Base-by-base conservation (phyloP, 2,797 vertebrate genomes). In the Chromis chromis region DNA sequence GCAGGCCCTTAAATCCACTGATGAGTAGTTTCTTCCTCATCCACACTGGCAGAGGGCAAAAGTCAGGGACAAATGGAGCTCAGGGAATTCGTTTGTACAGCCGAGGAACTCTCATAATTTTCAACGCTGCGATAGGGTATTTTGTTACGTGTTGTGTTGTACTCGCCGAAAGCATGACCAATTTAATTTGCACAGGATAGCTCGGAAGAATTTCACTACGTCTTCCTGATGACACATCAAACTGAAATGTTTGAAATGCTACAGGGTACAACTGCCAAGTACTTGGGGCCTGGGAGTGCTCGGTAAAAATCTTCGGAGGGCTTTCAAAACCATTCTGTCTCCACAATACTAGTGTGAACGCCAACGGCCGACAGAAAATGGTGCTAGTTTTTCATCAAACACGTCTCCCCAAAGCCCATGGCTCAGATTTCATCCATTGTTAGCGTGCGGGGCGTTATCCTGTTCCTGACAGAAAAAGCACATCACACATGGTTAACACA, bases 221-320 rank as follows among this genome's bases (percentile, higher is more conserved):
- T 91, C 85, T 85, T 88, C 85, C 77, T 78, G 82, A 83, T 94
- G 93, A 94, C 90, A 89, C 92, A 92, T 87, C 75, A 80, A 86
- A 78, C 59, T 87, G 52, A 91, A 87, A 90, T 91, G 91, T 70
- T 64, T 89, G 83, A 91, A 93, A 93, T 92, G 89, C 82, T 63
- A 65, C 4, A 21, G 44, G 33, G 70, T 70, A 81, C 85, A 54
- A 56, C 65, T 82, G 83, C 86, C 88, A 92, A 91, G 63, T 54
- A 60, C 54, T 74, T 6, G 48, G 59, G 64, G n/a, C 33, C 59
- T 55, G 24, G 4, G 46, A 58, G 74, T 57, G 53, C 64, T 77
- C 4, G 0, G 55, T 57, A 73, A 72, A 83, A 79, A 85, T 77
- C 65, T 66, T 68, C 28, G 39, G 31, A 66, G 64, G 70, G 65